Conservation (phyloP, 2,797 vertebrate genomes). For the Ciconia nigra region DNA sequence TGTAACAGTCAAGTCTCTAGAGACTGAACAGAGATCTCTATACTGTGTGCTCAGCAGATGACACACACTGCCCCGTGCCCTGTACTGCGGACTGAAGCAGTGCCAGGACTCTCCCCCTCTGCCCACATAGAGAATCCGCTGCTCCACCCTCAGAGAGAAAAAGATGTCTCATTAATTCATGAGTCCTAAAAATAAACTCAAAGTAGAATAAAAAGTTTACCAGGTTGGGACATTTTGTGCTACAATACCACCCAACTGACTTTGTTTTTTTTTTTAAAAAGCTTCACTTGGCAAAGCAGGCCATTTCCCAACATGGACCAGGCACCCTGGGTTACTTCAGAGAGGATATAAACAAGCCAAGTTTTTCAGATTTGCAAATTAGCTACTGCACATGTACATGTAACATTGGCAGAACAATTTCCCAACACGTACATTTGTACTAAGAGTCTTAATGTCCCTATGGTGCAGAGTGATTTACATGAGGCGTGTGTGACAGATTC, state of each 20-base stretch:
- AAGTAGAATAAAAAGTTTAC: background rate
- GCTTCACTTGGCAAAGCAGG: background rate
- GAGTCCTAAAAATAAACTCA: conserved; percentile 16
- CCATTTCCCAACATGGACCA: background rate
- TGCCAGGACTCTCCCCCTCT: background rate
- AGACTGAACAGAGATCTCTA: background rate
- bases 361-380: conserved; percentile 19
- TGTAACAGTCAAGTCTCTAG: background rate
- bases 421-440: conserved; percentile 29
- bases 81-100: rapidly evolving
- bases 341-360: background rate
- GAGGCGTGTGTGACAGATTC: background rate
- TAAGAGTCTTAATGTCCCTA: background rate
- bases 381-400: conserved; percentile 37
- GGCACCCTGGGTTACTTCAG: conserved; percentile 16
- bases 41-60: background rate
- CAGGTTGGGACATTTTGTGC: conserved; percentile 35
- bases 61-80: background rate
- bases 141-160: background rate
- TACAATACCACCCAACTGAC: background rate
- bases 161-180: background rate
- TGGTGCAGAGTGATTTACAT: conserved; percentile 37
- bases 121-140: background rate
- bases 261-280: background rate
- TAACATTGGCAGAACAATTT: conserved; percentile 33